Evolutionary conservation across 2,113 vertebrate genomes (phyloP).

Genomic region (Muntiacus reevesi): DNA sequence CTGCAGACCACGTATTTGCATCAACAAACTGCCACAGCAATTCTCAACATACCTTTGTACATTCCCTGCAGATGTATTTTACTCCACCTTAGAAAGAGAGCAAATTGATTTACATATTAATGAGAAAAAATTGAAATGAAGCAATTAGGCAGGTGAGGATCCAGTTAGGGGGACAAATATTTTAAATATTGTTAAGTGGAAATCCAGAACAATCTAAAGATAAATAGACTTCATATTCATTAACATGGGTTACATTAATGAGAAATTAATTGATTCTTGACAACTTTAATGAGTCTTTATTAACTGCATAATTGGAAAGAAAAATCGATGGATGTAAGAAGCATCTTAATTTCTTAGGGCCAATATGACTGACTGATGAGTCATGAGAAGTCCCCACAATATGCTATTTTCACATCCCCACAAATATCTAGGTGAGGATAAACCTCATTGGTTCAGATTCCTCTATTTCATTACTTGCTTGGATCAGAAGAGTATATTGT

Average conservation of each 20-base stretch:
- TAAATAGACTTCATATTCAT: slow-evolving; percentile 71
- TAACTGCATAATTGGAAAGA: slow-evolving; percentile 72
- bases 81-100: slow-evolving; percentile 77
- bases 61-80: slow-evolving; percentile 70
- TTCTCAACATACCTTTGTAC: slow-evolving; percentile 64
- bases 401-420: not conserved
- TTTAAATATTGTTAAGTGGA: slow-evolving; percentile 75
- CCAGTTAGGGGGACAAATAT: slow-evolving; percentile 66
- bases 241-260: slow-evolving; percentile 68
- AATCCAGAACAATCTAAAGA: slow-evolving; percentile 63
- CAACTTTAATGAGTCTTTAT: slow-evolving; percentile 69
- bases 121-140: slow-evolving; percentile 77
- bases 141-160: slow-evolving; percentile 78
- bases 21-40: slow-evolving; percentile 77
- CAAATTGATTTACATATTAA: slow-evolving; percentile 81
- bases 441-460: not conserved
- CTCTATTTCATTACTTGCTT: not conserved
- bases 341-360: slow-evolving; percentile 40
- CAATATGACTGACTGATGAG: slow-evolving; percentile 17
- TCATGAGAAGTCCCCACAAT: not conserved
- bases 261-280: slow-evolving; percentile 76
- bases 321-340: slow-evolving; percentile 51
- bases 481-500: not conserved
- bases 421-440: not conserved
- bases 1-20: slow-evolving; percentile 69